Conservation (phyloP, 1,140 invertebrate genomes). For the Choristoneura fumiferana region DNA sequence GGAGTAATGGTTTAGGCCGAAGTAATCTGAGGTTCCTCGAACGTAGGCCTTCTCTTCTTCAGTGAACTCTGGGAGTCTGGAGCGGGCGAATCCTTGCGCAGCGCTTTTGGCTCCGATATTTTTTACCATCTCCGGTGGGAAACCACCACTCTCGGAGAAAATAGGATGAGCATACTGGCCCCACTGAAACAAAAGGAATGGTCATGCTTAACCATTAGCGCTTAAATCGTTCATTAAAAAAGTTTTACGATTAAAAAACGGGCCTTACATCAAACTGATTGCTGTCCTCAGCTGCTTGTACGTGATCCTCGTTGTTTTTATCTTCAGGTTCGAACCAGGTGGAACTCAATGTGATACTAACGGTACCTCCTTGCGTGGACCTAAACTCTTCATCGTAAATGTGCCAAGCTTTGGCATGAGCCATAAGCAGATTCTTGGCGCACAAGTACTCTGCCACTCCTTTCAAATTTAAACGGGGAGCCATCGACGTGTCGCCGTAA, state of each 20-base stretch:
- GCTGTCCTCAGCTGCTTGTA: constrained; percentile 68
- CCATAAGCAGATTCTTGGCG: constrained; percentile 72
- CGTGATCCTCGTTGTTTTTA: constrained; percentile 58
- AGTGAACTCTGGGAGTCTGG: constrained; percentile 66
- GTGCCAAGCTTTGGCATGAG: constrained; percentile 79
- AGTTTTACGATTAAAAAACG: too few species aligned
- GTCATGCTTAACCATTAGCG: too few species aligned
- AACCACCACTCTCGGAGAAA: constrained; percentile 79
- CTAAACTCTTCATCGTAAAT: constrained; percentile 78
- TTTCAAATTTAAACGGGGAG: constrained; percentile 60
- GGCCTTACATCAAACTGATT: constrained; percentile 65
- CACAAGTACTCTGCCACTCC: constrained; percentile 73
- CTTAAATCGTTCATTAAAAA: too few species aligned
- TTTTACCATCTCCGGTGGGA: constrained; percentile 78
- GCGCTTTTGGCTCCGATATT: constrained; percentile 74
- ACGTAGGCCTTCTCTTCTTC: constrained; percentile 44
- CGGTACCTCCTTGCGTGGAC: constrained; percentile 52
- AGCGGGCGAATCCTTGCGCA: constrained; percentile 61
- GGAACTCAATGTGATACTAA: constrained; percentile 77
- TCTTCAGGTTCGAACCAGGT: constrained; percentile 68
- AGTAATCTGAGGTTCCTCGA: constrained; percentile 77
- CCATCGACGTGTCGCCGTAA: constrained; percentile 71
- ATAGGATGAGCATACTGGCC: constrained; percentile 74
- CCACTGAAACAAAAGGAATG: constrained; percentile 38
- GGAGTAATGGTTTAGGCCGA: constrained; percentile 81